Base-by-base conservation (phyloP, 2,797 vertebrate genomes). In the Labeo calbasu region DNA sequence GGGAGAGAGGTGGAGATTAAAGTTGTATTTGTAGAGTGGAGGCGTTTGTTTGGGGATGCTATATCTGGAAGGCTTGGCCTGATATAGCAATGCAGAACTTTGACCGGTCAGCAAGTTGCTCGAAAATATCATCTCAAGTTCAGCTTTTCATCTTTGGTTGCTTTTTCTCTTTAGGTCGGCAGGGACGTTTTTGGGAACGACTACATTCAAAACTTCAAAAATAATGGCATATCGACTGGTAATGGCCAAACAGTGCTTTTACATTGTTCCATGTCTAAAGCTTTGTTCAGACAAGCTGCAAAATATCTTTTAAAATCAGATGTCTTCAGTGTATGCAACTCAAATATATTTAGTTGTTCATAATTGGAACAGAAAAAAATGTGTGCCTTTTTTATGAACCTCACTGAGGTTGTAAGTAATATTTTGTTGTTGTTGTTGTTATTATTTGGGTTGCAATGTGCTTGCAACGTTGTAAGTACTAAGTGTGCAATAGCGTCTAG, bases 131-230 rank as follows among this genome's bases (percentile, higher is more conserved):
- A 61, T 88, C 84, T 77, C 40, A 68, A 51, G 13, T 81, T 86
- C 17, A 7, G 21, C 72, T 77, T 84, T 70, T 77, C 53, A 78
- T 81, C 43, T 76, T 76, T 46, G 59, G 13, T 68, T 57, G 25
- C 14, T 9, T 76, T 76, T 70, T 82, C 66, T 84, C 84, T 84
- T 93, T 92, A 99, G 98, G 96, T 99, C 92, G 98, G 98, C 82
- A 96, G 96, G 88, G 98, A 99, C 92, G 96, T 96, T 90, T 99
- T 99, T 95, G 98, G 98, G 92, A 96, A 96, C 91, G 95, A 96
- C 93, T 99, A 99, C 90, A 94, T 98, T 92, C 95, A 96, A 92
- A 98, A 99, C 93, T 97, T 99, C 91, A 96, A 95, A 94, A 95
- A 95, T 91, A 97, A 97, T 85, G 91, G 90, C 79, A 95, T 99